Evolutionary conservation across 2,797 vertebrate species (phyloP), one percentile per base, ranked within the genome.

Genomic region (Scyliorhinus canicula): DNA sequence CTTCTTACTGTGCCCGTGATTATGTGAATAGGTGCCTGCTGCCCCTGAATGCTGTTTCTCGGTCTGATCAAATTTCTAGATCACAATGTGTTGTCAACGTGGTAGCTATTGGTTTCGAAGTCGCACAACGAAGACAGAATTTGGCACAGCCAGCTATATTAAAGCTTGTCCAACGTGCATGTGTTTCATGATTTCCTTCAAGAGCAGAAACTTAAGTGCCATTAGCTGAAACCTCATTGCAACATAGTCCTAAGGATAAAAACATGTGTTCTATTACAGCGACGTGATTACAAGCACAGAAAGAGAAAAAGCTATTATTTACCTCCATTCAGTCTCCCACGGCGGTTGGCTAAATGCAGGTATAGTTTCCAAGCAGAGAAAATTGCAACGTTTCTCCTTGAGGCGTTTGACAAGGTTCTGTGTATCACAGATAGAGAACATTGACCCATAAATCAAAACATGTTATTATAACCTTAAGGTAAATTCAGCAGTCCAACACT

Each of bases 251-350:
- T 60, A 88, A 57, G 55, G 35, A 90, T 90, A 1, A 19, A 90
- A 90, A 90, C 55, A 90, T 90, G 35, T 90, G 86, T 40, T 90
- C 86, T 63, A 57, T 90, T 90, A 60, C 86, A 90, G 35, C 35
- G 86, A 60, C n/a, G 86, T 40, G 55, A 90, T 90, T 90, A 90
- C 86, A n/a, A 60, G 35, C n/a, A 21, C 86, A 90, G 16, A 90
- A 60, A 60, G 86, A 90, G 86, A 57, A 57, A 88, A 88, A 88
- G 52, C 85, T 88, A 88, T 57, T 88, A 57, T 57, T 88, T 52
- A 9, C 85, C 31, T n/a, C 52, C 52, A 88, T 57, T 57, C 86
- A 90, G n/a, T 60, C 86, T 90, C 86, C 55, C 55, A 26, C n/a
- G 55, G 52, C 52, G 60, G 55, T 35, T 57, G 86, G 35, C 55